phyloP scores from a whole-genome alignment of 2,888 invertebrate genomes.

The Eucera pruinosa region DNA sequence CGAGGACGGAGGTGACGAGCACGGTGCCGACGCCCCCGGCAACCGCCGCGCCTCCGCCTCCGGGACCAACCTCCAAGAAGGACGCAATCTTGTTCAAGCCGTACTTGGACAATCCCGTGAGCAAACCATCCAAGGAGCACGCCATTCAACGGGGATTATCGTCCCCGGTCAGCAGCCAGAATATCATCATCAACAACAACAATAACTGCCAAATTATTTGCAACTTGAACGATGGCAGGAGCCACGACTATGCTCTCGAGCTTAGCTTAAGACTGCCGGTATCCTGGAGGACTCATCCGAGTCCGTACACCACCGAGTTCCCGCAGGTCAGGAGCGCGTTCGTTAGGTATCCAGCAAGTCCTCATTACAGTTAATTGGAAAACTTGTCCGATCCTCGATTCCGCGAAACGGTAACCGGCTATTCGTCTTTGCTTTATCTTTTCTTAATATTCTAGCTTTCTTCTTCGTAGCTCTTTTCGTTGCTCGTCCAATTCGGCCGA shows the following conservation, averaged over 20 bases:
- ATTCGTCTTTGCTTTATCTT: neutral
- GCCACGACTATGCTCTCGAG: slow-evolving; percentile 75
- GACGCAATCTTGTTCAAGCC: slow-evolving; percentile 92
- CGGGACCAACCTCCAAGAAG: slow-evolving; percentile 85
- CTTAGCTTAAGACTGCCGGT: slow-evolving; percentile 79
- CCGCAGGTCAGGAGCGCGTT: slow-evolving; percentile 80
- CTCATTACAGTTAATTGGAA: slow-evolving; percentile 71
- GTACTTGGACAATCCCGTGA: slow-evolving; percentile 89
- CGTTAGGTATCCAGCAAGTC: slow-evolving; percentile 80
- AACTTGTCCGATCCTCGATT: slow-evolving; percentile 20
- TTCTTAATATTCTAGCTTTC: no score
- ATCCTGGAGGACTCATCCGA: slow-evolving; percentile 72
- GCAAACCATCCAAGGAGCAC: slow-evolving; percentile 80
- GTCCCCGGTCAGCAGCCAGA: slow-evolving; percentile 53
- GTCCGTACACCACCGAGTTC: slow-evolving; percentile 69
- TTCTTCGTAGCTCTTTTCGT: no score
- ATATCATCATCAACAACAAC: slow-evolving; percentile 75
- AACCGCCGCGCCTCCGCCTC: slow-evolving; percentile 54
- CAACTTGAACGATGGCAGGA: slow-evolving; percentile 77
- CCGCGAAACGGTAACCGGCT: neutral
- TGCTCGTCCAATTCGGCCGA: neutral
- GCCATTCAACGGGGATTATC: slow-evolving; percentile 60
- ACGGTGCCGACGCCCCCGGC: slow-evolving; percentile 69
- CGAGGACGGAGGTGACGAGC: slow-evolving; percentile 74
- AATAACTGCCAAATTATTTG: slow-evolving; percentile 78